Evolutionary conservation across 2,888 invertebrate genomes (phyloP).

Genomic region (Archips xylosteana): DNA sequence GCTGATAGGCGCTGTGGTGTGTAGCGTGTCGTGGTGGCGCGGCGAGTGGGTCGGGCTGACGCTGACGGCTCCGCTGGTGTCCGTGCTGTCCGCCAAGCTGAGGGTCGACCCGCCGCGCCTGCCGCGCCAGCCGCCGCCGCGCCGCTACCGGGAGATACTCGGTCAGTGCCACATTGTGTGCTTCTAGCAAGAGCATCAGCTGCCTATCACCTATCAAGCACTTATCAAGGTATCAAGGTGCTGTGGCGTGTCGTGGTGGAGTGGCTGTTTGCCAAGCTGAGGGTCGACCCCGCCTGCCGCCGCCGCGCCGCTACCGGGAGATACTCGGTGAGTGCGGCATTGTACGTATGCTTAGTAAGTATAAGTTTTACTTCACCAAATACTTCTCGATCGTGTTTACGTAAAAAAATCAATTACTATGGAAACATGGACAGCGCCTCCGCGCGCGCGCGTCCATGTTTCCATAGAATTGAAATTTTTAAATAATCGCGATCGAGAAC

Average conservation of each 20-base stretch:
- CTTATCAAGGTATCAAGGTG: no score
- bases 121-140: conserved; percentile 48
- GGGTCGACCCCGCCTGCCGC: conserved; percentile 60
- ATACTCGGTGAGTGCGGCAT: conserved; percentile 61
- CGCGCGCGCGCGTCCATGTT: no score
- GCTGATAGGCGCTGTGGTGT: conserved; percentile 83
- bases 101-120: conserved; percentile 63
- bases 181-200: no score
- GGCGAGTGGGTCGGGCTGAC: conserved; percentile 88
- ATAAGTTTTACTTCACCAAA: no score
- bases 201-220: no score
- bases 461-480: no score
- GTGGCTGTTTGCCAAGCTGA: conserved; percentile 30
- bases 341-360: no score
- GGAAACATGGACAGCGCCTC: no score
- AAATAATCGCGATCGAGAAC: no score
- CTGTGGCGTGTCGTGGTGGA: conserved; percentile 54
- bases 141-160: conserved; percentile 57
- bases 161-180: conserved; percentile 51
- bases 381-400: no score
- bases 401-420: no score
- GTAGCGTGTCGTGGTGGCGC: conserved; percentile 86
- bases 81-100: conserved; percentile 75
- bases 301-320: conserved; percentile 52
- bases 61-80: conserved; percentile 81